These are phyloP conservation scores for Gasteruption jaculator DNA, from an alignment of 2,888 invertebrate species.

Conservation along the genomic window DNA sequence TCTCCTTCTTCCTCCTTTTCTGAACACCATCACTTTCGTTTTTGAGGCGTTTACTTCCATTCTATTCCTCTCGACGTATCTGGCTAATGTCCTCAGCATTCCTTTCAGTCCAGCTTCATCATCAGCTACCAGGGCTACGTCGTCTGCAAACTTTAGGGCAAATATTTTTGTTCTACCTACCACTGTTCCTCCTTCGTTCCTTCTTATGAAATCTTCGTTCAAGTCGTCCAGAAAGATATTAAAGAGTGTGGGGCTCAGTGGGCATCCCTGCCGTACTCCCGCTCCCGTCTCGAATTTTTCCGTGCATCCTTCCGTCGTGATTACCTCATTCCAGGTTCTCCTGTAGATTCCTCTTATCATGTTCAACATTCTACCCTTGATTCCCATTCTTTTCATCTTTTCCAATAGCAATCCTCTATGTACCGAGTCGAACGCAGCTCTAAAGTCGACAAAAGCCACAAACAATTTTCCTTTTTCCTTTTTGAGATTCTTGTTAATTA, in stretches of 20 bases:
- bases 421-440: no score
- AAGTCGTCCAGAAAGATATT: slow-evolving; percentile 18
- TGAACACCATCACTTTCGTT: slow-evolving; percentile 17
- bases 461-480: slow-evolving; percentile 9
- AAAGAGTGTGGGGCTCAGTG: slow-evolving; percentile 20
- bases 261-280: slow-evolving; percentile 22
- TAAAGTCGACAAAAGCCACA: slow-evolving; percentile 9
- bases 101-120: slow-evolving; percentile 8
- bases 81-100: slow-evolving; percentile 12
- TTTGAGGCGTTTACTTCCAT: slow-evolving; percentile 13
- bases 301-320: slow-evolving; percentile 14
- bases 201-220: slow-evolving; percentile 11
- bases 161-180: slow-evolving; percentile 13
- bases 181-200: slow-evolving; percentile 12
- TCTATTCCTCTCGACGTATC: slow-evolving; percentile 5
- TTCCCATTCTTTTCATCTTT: no score
- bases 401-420: no score
- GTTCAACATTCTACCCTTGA: no score
- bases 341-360: slow-evolving; percentile 14
- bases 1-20: slow-evolving; percentile 15
- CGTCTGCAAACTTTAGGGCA: slow-evolving; percentile 15
- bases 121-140: slow-evolving; percentile 13
- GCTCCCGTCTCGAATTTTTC: no score
- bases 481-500: slow-evolving; percentile 12
- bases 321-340: slow-evolving; percentile 15